These are phyloP conservation scores for Sebastes fasciatus DNA, from an alignment of 2,113 vertebrate species.

Conservation along the genomic window DNA sequence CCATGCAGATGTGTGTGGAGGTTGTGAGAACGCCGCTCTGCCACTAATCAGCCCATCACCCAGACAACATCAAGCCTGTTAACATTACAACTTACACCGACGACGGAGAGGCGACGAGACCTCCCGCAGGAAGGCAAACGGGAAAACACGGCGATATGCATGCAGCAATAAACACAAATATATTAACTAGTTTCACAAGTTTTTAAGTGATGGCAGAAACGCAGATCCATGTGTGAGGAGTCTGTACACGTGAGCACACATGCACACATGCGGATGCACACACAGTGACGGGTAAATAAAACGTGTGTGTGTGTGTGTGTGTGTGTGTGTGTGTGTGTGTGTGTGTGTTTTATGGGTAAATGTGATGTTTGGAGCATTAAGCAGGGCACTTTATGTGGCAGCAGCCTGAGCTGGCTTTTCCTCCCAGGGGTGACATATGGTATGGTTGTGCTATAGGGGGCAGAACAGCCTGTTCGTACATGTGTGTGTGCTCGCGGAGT, in stretches of 20 bases:
- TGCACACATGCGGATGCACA: not conserved
- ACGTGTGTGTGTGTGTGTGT: not conserved
- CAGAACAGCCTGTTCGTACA: slow-evolving; percentile 51
- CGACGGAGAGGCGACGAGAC: not conserved
- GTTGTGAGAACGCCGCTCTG: slow-evolving; percentile 59
- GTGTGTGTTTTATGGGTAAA: slow-evolving; percentile 1
- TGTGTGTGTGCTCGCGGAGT: slow-evolving; percentile 26
- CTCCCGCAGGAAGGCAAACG: slow-evolving; percentile 8
- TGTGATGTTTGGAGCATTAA: slow-evolving; percentile 12
- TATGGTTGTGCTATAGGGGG: slow-evolving; percentile 52
- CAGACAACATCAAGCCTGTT: slow-evolving; percentile 62
- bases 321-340: not conserved
- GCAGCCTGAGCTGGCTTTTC: slow-evolving; percentile 43
- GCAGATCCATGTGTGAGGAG: not conserved
- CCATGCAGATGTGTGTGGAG: slow-evolving; percentile 72
- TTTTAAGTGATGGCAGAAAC: slow-evolving; percentile 4
- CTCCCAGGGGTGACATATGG: slow-evolving; percentile 69
- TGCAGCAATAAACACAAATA: not conserved
- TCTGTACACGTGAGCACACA: not conserved
- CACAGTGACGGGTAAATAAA: not conserved
- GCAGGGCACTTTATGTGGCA: slow-evolving; percentile 12
- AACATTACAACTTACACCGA: slow-evolving; percentile 25
- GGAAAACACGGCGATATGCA: slow-evolving; percentile 1
- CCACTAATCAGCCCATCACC: slow-evolving; percentile 67
- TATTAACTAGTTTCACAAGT: slow-evolving; percentile 37